Evolutionary conservation across 2,797 vertebrate genomes (phyloP).

Genomic region (Aldrovandia affinis): DNA sequence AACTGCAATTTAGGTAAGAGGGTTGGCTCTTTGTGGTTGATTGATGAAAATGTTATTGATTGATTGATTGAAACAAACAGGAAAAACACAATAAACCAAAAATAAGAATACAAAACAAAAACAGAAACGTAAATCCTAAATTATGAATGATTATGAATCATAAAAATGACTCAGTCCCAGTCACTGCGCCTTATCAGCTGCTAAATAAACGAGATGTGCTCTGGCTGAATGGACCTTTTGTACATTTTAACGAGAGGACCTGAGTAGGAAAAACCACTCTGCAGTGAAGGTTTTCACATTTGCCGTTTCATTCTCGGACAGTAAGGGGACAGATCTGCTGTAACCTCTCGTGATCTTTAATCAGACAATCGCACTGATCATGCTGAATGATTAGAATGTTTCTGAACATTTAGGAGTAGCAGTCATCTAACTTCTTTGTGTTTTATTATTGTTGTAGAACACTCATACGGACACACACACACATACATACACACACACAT

Average conservation of each 20-base stretch:
- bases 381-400: not conserved
- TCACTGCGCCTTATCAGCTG: not conserved
- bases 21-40: not conserved
- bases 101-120: no score
- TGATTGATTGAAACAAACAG: no score
- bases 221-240: not conserved
- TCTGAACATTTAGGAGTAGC: no score
- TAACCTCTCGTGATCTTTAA: no score
- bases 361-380: no score
- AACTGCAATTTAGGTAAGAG: no score
- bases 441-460: not conserved
- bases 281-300: not conserved
- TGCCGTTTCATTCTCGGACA: not conserved
- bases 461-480: not conserved
- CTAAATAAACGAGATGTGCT: not conserved
- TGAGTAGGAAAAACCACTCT: not conserved
- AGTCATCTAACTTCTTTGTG: no score
- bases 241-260: not conserved
- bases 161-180: not conserved
- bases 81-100: no score
- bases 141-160: not conserved
- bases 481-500: not conserved
- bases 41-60: no score
- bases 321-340: no score
- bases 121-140: no score